phyloP scores from a whole-genome alignment of 2,797 vertebrate species.

The Aselliscus stoliczkanus region DNA sequence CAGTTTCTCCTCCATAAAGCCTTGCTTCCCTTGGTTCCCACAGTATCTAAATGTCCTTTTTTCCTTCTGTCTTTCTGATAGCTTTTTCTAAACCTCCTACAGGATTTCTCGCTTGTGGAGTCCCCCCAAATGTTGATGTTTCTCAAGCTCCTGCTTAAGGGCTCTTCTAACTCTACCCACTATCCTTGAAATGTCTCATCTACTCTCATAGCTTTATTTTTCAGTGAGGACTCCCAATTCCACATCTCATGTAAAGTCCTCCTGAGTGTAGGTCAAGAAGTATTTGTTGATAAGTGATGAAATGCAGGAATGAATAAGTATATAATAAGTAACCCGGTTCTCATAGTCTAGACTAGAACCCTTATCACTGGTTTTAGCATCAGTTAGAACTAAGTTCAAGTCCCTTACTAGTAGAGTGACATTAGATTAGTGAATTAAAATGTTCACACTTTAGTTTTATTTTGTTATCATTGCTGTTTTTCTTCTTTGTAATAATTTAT shows the following conservation, averaged over 20 bases:
- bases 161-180: background rate
- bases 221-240: background rate
- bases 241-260: background rate
- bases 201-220: background rate
- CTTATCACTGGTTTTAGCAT: background rate
- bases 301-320: background rate
- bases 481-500: conserved; percentile 31
- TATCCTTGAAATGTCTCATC: background rate
- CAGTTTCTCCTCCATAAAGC: background rate
- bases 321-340: background rate
- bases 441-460: conserved; percentile 6
- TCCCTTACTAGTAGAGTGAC: background rate
- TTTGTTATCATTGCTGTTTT: background rate
- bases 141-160: background rate
- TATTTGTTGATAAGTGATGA: background rate
- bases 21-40: background rate
- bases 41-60: background rate
- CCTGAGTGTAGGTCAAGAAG: background rate
- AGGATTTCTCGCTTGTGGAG: background rate
- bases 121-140: background rate
- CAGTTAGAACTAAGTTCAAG: background rate
- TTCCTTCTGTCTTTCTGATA: background rate
- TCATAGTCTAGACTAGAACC: background rate
- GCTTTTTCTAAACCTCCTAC: background rate
- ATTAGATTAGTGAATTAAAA: background rate